Conservation (phyloP, 2,113 vertebrate genomes). For the Pipa parva region DNA sequence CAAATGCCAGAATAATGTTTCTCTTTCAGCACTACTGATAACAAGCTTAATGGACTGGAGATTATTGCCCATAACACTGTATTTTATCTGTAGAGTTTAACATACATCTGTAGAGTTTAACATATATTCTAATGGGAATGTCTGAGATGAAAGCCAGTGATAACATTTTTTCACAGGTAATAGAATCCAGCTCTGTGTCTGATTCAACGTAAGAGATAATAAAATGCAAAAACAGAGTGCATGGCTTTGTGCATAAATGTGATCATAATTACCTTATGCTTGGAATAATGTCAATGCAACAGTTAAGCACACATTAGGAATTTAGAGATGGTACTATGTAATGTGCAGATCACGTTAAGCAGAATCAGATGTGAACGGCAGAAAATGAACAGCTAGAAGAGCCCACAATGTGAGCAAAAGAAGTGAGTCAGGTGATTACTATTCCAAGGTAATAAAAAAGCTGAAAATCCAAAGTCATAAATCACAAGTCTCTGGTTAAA, state of each 20-base stretch:
- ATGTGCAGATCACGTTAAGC: not conserved
- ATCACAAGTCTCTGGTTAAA: constrained; percentile 10
- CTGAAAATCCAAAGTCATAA: constrained; percentile 6
- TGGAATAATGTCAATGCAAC: constrained; percentile 4
- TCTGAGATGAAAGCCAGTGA: not conserved
- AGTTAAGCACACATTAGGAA: not conserved
- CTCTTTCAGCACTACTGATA: not conserved
- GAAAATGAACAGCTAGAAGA: not conserved
- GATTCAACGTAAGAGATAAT: not conserved
- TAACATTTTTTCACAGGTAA: not conserved
- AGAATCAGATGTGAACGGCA: constrained; percentile 26
- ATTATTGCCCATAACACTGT: not conserved
- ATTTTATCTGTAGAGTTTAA: not conserved
- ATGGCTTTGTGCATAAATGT: not conserved
- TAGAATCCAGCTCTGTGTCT: not conserved
- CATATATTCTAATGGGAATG: not conserved
- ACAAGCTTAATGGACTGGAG: not conserved
- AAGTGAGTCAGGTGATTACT: constrained; percentile 17
- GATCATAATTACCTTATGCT: constrained; percentile 1
- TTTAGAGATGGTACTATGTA: not conserved
- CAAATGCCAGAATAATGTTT: not conserved
- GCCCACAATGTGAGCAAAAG: not conserved
- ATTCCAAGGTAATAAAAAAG: not conserved
- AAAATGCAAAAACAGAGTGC: not conserved
- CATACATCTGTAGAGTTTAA: not conserved